Evolutionary conservation across 2,888 invertebrate species (phyloP).

Genomic region (Urechis unicinctus): DNA sequence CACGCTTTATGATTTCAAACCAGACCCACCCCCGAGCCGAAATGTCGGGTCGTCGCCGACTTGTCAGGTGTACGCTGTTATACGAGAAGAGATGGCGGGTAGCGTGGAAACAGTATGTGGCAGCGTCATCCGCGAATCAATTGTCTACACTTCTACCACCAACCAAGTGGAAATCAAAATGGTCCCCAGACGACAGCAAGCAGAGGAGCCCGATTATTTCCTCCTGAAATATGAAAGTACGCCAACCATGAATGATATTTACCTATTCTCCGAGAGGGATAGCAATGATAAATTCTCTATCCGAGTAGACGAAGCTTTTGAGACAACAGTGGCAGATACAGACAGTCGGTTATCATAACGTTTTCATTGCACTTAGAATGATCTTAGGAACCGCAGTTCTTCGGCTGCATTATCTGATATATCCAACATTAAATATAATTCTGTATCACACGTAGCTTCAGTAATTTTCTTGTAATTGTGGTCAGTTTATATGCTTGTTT

Average conservation of each 20-base stretch:
- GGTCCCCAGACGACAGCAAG: background rate
- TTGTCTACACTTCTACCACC: background rate
- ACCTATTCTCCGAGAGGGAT: background rate
- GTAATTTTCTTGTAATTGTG: no score
- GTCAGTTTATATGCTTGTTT: no score
- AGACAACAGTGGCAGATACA: no score
- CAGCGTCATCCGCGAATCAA: background rate
- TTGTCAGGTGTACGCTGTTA: background rate
- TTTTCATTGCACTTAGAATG: no score
- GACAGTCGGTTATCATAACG: no score
- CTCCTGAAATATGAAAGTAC: constrained; percentile 1
- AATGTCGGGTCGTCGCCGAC: background rate
- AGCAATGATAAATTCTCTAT: background rate
- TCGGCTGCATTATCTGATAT: no score
- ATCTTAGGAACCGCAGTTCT: no score
- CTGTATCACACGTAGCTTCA: no score
- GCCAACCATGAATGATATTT: background rate
- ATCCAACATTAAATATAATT: no score
- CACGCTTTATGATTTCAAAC: constrained; percentile 6
- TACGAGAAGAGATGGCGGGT: background rate
- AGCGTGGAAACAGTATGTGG: background rate
- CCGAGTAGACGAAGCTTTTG: no score
- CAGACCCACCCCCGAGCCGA: background rate
- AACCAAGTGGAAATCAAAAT: constrained; percentile 3
- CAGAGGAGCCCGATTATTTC: background rate